Evolutionary conservation across 2,113 vertebrate species (phyloP).

Genomic region (Rhipidura dahli): DNA sequence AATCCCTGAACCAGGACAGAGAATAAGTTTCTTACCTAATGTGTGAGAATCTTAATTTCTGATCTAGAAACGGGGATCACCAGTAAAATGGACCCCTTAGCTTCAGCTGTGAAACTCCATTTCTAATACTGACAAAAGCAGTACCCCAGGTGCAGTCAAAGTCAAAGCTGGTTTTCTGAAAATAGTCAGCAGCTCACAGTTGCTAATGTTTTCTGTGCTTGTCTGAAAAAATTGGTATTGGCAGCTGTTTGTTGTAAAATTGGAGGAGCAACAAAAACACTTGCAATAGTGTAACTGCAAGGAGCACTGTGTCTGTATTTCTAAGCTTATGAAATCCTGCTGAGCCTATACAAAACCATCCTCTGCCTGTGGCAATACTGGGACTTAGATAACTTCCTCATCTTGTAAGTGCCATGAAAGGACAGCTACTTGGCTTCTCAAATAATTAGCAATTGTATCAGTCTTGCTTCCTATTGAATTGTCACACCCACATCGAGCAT

Average conservation of each 20-base stretch:
- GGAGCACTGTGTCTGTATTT: not conserved
- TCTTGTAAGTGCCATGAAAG: not conserved
- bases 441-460: not conserved
- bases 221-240: not conserved
- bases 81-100: not conserved
- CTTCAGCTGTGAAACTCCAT: not conserved
- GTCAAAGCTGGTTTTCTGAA: not conserved
- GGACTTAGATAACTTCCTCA: not conserved
- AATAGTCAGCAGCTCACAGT: not conserved
- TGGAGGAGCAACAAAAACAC: not conserved
- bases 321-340: not conserved
- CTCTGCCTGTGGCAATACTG: not conserved
- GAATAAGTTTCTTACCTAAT: not conserved
- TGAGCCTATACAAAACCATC: not conserved
- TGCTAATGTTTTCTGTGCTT: not conserved
- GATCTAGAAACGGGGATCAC: not conserved
- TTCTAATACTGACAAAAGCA: not conserved
- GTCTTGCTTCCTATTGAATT: not conserved
- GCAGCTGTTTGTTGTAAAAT: not conserved
- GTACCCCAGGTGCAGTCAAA: not conserved
- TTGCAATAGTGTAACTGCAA: not conserved
- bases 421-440: not conserved
- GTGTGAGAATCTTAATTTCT: not conserved
- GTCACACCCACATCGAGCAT: not conserved
- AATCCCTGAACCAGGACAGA: not conserved